A percentile compares a stretch with the other conserved stretches of the same genome.
Conservation (phyloP, 2,797 vertebrate genomes). For the Otolemur crassicaudatus region DNA sequence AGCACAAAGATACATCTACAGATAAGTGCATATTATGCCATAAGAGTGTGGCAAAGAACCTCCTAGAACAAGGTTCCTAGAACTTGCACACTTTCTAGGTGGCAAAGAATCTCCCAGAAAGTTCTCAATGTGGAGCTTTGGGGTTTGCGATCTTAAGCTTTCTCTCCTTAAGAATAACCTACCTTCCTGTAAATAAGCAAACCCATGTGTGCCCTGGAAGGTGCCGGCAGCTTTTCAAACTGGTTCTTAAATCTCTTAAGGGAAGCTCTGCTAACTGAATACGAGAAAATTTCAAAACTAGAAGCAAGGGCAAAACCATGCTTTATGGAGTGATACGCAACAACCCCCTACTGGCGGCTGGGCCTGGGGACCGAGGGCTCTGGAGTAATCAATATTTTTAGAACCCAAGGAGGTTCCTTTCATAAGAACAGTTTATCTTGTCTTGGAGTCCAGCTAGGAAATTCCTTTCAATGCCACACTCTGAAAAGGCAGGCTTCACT, state of each 20-base stretch:
- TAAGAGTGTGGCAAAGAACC: rapidly evolving
- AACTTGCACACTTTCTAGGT: no score
- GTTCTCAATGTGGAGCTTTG: slow-evolving; percentile 46
- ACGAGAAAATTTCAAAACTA: not conserved
- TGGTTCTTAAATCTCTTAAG: slow-evolving; percentile 9
- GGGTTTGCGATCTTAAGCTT: slow-evolving; percentile 1
- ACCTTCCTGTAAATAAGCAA: slow-evolving; percentile 6
- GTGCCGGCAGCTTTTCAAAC: slow-evolving; percentile 12
- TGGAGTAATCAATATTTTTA: slow-evolving; percentile 14
- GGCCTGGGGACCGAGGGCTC: not conserved
- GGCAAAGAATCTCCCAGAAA: slow-evolving; percentile 15
- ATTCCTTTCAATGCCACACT: not conserved
- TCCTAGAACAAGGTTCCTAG: slow-evolving; percentile 18
- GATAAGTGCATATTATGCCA: rapidly evolving
- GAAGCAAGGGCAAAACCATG: not conserved
- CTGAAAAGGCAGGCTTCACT: slow-evolving; percentile 54
- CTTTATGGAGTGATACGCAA: not conserved
- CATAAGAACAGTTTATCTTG: not conserved
- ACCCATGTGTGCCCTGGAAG: not conserved
- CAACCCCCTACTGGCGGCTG: not conserved
- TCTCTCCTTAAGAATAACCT: not conserved
- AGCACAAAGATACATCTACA: no score
- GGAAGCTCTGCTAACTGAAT: not conserved
- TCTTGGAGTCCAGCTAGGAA: slow-evolving; percentile 14
- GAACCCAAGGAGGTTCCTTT: not conserved